Conservation (phyloP, 2,797 vertebrate genomes). For the Phoxinus dragarum region DNA sequence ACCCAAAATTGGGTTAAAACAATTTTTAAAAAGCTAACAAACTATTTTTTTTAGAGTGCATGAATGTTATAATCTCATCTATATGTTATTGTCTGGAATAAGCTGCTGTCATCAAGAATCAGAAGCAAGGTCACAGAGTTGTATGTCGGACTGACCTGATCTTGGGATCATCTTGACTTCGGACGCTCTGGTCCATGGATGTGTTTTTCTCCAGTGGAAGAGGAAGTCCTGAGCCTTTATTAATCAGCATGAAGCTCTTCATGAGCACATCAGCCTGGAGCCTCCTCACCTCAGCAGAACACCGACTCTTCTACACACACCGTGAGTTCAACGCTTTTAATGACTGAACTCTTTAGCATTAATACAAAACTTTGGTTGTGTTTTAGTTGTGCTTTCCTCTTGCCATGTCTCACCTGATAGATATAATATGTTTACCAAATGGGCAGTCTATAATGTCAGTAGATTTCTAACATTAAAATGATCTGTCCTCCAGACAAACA, state of each 20-base stretch:
- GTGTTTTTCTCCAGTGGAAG: constrained; percentile 5
- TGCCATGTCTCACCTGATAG: too few species aligned
- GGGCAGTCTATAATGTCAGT: background rate
- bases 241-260: constrained; percentile 8
- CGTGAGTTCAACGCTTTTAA: background rate
- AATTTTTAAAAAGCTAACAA: too few species aligned
- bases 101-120: background rate
- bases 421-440: too few species aligned
- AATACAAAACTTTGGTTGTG: too few species aligned
- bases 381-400: too few species aligned
- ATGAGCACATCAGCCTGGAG: background rate
- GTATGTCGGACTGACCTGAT: constrained; percentile 6
- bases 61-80: background rate
- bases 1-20: too few species aligned
- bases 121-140: background rate
- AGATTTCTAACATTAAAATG: background rate
- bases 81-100: background rate
- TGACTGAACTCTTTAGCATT: background rate
- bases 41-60: too few species aligned
- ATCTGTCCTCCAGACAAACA: background rate
- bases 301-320: background rate
- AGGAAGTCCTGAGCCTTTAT: constrained; percentile 35
- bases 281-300: too few species aligned
- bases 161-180: constrained; percentile 1
- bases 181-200: background rate